These are phyloP conservation scores for Helogale parvula DNA, from an alignment of 2,113 vertebrate genomes.

Conservation along the genomic window DNA sequence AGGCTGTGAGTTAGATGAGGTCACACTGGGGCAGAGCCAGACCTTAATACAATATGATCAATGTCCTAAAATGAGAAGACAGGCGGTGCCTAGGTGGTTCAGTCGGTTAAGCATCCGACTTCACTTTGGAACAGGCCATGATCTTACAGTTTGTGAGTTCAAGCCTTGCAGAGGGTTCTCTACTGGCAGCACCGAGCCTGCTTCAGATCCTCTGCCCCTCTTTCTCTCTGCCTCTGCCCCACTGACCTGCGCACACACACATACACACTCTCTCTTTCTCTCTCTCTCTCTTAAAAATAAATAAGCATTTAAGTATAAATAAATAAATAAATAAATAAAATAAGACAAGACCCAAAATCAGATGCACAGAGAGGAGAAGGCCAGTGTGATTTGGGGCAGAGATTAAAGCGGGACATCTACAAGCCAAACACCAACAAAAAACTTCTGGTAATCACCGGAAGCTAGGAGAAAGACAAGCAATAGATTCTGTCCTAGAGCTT, in stretches of 20 bases:
- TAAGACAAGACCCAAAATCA: background rate
- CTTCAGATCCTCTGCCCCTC: too few relatives aligned
- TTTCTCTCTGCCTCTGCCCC: too few relatives aligned
- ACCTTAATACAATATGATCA: background rate
- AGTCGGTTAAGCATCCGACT: too few relatives aligned
- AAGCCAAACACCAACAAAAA: background rate
- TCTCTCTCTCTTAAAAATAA: too few relatives aligned
- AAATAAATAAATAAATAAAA: background rate
- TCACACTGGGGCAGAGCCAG: background rate
- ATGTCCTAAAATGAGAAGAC: background rate
- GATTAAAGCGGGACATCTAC: background rate
- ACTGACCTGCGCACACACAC: too few relatives aligned
- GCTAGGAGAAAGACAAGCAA: background rate
- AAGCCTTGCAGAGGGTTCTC: too few relatives aligned
- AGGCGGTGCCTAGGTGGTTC: too few relatives aligned
- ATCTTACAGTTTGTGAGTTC: too few relatives aligned
- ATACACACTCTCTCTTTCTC: too few relatives aligned
- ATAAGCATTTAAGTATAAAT: too few relatives aligned
- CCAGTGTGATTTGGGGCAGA: background rate
- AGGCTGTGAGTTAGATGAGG: background rate
- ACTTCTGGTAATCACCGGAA: background rate
- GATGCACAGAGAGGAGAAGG: fast-evolving
- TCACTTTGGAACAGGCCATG: too few relatives aligned
- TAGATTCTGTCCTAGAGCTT: background rate
- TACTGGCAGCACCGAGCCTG: too few relatives aligned